Evolutionary conservation across 2,888 invertebrate genomes (phyloP).

Genomic region (Sminthurinus aureus): DNA sequence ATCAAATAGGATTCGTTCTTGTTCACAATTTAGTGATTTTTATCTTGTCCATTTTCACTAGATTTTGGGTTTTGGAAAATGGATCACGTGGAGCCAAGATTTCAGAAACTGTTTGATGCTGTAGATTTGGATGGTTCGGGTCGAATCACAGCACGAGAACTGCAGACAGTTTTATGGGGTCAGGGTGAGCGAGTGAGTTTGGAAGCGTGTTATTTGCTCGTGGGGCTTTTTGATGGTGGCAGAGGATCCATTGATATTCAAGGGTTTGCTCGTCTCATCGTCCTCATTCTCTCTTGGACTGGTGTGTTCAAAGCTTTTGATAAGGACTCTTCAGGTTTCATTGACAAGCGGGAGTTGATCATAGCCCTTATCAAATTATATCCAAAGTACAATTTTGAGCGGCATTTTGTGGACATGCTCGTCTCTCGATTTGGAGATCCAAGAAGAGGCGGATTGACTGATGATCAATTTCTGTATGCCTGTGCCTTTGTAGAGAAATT

Average conservation of each 20-base stretch:
- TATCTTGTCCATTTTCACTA: no score
- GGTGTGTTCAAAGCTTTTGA: not conserved
- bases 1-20: no score
- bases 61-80: no score
- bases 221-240: not conserved
- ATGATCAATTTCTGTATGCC: not conserved
- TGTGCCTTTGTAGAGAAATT: not conserved
- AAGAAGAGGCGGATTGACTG: not conserved
- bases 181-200: not conserved
- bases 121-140: not conserved
- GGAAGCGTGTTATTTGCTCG: not conserved
- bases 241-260: conserved; percentile 4
- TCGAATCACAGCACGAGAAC: not conserved
- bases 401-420: not conserved
- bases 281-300: not conserved
- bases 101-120: not conserved
- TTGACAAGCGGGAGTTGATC: not conserved
- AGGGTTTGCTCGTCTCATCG: conserved; percentile 8
- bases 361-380: not conserved
- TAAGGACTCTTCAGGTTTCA: not conserved
- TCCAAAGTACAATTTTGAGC: not conserved
- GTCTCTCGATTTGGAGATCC: not conserved
- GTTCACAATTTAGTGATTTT: no score
- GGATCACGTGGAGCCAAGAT: not conserved
- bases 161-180: not conserved